phyloP scores from a whole-genome alignment of 2,113 vertebrate species.

The Cyrtonyx montezumae region DNA sequence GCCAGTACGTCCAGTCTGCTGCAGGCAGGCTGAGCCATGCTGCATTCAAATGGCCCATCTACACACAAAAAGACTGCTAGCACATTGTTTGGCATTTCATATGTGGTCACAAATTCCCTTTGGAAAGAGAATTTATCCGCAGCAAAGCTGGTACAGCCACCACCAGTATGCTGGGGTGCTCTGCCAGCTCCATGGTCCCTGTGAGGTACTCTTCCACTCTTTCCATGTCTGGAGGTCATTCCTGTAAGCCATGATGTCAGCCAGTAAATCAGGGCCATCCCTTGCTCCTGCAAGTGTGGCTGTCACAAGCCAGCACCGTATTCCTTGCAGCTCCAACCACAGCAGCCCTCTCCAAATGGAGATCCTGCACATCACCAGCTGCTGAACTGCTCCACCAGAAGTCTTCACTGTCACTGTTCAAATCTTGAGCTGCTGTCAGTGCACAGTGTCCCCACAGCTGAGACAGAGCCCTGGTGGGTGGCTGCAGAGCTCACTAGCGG shows the following conservation, averaged over 20 bases:
- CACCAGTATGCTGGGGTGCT: neutral
- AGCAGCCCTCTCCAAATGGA: neutral
- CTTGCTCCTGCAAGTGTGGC: fast-evolving
- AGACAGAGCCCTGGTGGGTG: neutral
- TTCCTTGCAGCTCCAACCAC: neutral
- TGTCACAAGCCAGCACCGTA: neutral
- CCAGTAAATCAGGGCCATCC: neutral
- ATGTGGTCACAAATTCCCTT: neutral
- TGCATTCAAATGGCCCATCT: neutral
- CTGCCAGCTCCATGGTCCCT: neutral
- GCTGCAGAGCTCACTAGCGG: neutral
- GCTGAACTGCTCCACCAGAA: neutral
- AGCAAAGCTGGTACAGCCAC: neutral
- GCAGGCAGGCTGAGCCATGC: neutral
- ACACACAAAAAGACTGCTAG: neutral
- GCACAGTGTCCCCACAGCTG: fast-evolving
- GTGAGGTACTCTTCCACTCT: neutral
- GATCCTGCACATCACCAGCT: neutral
- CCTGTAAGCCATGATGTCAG: neutral
- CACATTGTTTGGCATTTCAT: neutral
- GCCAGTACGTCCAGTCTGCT: neutral
- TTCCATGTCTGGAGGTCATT: neutral
- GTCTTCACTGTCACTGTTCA: neutral
- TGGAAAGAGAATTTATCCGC: neutral
- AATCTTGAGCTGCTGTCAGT: neutral